Evolutionary conservation across 2,797 vertebrate species (phyloP), one percentile per base, ranked within the genome.

Genomic region (Podarcis siculus): DNA sequence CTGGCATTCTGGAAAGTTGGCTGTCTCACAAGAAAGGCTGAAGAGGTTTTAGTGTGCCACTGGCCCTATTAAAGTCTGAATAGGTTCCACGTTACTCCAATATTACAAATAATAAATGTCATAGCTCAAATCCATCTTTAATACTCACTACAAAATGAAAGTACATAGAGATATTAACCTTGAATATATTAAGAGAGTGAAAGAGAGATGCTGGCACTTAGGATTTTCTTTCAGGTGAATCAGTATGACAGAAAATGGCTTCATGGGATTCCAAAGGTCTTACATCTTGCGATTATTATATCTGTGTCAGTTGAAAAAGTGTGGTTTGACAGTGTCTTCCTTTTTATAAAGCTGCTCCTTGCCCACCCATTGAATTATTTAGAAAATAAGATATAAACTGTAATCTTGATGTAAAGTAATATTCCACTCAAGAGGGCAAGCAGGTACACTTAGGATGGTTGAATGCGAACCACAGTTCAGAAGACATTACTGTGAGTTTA

Each of bases 21-120:
- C 55, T 37, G 55, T 15, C 37, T 82, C 58, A 35, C 25, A 87
- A 73, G 79, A 45, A 64, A 27, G 35, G 32, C 66, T 23, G 39
- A 55, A 71, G n/a, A 83, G 64, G 25, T 77, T 42, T 23, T 87
- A 71, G 30, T 35, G 45, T 32, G 13, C 61, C 64, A 77, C 69
- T 55, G 80, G 42, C 61, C 42, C 73, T 77, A 77, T 87, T 87
- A 82, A 77, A 82, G n/a, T 77, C 3, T 66, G 80, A 67, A 67
- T 39, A 39, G 55, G 61, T 37, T 78, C 32, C 67, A 69, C 69
- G 35, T 76, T 82, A 79, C 79, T 77, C 73, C 85, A 58, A 49
- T 83, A 82, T 86, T 85, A 86, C 88, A 95, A 92, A 93, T 95
- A 93, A 93, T 92, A 95, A 92, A 94, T 87, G 90, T 81, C 87